Conservation (phyloP, 2,797 vertebrate genomes). For the Prunella strophiata region DNA sequence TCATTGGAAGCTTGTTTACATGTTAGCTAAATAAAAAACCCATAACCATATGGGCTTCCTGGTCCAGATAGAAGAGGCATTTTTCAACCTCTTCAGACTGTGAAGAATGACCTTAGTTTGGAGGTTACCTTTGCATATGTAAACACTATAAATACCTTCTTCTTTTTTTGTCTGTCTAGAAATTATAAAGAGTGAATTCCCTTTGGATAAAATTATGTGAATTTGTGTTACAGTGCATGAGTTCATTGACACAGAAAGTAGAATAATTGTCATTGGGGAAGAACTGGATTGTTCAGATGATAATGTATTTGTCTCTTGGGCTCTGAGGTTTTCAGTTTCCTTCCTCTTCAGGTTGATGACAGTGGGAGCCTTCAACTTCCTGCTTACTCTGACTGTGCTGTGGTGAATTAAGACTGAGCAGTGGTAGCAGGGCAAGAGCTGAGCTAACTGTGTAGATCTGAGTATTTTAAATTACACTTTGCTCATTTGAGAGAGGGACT, state of each 20-base stretch:
- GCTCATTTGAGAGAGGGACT: background rate
- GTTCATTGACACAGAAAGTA: background rate
- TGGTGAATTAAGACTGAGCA: background rate
- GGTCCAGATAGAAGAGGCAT: background rate
- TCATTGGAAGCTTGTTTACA: background rate
- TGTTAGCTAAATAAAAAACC: background rate
- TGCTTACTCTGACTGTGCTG: background rate
- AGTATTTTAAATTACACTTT: background rate
- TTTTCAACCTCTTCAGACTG: background rate
- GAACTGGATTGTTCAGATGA: background rate
- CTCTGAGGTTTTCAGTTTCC: background rate
- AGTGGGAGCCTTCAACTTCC: background rate
- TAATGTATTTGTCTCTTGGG: background rate
- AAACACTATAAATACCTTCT: background rate
- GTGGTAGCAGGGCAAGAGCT: background rate
- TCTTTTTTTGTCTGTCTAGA: background rate
- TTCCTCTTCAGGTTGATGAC: background rate
- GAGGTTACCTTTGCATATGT: background rate
- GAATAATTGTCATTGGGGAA: background rate
- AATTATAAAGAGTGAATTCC: background rate
- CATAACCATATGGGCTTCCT: background rate
- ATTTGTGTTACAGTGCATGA: background rate
- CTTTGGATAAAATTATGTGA: background rate
- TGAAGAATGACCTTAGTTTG: background rate
- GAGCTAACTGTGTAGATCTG: background rate